Evolutionary conservation across 1,140 invertebrate species (phyloP).

Genomic region (Doryteuthis pealeii): DNA sequence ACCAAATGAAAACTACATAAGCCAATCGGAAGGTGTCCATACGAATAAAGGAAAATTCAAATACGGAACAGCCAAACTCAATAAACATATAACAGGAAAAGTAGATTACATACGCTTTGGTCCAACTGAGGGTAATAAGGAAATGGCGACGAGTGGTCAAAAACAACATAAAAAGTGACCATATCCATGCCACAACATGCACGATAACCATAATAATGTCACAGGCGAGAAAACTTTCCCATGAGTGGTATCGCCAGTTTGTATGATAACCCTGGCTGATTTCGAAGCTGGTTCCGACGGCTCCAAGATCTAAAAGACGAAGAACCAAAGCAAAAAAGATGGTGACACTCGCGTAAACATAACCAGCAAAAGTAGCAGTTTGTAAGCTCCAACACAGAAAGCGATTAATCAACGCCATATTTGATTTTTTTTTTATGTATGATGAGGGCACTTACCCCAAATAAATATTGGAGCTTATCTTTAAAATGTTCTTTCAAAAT

Average conservation of each 20-base stretch:
- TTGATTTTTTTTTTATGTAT: no score
- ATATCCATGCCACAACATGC: slow-evolving; percentile 35
- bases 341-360: slow-evolving; percentile 38
- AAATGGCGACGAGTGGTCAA: slow-evolving; percentile 40
- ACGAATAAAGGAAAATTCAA: slow-evolving; percentile 46
- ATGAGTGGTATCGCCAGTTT: slow-evolving; percentile 45
- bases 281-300: slow-evolving; percentile 40
- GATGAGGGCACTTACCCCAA: no score
- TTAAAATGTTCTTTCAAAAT: no score
- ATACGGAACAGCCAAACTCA: slow-evolving; percentile 44
- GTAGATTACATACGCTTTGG: slow-evolving; percentile 32
- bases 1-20: slow-evolving; percentile 45
- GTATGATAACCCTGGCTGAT: slow-evolving; percentile 47
- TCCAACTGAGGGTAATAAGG: slow-evolving; percentile 41
- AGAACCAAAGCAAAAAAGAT: slow-evolving; percentile 39
- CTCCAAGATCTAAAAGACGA: slow-evolving; percentile 39
- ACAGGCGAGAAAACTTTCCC: slow-evolving; percentile 38
- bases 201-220: slow-evolving; percentile 34
- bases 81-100: slow-evolving; percentile 41
- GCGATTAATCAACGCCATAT: slow-evolving; percentile 41
- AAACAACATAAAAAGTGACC: slow-evolving; percentile 39
- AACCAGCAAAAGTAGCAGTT: slow-evolving; percentile 39
- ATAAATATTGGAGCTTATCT: no score
- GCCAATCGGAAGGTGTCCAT: slow-evolving; percentile 41
- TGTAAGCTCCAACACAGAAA: slow-evolving; percentile 46